phyloP scores from a whole-genome alignment of 2,888 invertebrate species.

The Eulithis prunata region DNA sequence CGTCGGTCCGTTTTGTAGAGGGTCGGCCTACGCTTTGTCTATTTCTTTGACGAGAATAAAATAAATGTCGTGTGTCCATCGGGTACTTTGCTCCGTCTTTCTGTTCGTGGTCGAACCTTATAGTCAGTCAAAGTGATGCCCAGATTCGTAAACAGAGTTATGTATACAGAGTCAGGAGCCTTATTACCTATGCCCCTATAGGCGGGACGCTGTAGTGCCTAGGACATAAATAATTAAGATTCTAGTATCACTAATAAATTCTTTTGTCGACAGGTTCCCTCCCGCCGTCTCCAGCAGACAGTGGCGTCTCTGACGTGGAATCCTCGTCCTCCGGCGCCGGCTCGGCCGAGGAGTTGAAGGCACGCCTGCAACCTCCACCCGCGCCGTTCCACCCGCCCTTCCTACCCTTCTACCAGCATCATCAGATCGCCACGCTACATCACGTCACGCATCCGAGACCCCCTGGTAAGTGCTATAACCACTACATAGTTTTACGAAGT shows the following conservation, averaged over 20 bases:
- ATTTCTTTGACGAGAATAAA: no score
- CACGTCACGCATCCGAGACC: conserved; percentile 78
- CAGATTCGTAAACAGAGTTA: no score
- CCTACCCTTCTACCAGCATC: conserved; percentile 89
- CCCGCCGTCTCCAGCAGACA: conserved; percentile 98
- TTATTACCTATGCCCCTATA: no score
- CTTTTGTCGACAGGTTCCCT: conserved; percentile 89
- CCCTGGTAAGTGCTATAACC: conserved; percentile 62
- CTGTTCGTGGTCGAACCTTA: no score
- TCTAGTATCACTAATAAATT: background rate
- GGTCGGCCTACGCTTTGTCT: no score
- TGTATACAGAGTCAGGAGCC: no score
- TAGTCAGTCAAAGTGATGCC: no score
- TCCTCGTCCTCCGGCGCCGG: conserved; percentile 94
- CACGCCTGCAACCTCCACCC: conserved; percentile 90
- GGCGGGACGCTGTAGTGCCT: no score
- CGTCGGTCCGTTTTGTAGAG: no score
- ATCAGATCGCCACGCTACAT: conserved; percentile 80
- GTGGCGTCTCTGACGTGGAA: conserved; percentile 98
- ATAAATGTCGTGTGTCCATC: no score
- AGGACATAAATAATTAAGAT: no score
- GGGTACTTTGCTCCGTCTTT: no score
- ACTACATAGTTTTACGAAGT: background rate
- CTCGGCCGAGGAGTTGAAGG: conserved; percentile 93
- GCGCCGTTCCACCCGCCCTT: conserved; percentile 83